Percentiles rank a stretch among this genome's conserved stretches.
Conservation (phyloP, 2,888 invertebrate species). For the Melitaea athalia region DNA sequence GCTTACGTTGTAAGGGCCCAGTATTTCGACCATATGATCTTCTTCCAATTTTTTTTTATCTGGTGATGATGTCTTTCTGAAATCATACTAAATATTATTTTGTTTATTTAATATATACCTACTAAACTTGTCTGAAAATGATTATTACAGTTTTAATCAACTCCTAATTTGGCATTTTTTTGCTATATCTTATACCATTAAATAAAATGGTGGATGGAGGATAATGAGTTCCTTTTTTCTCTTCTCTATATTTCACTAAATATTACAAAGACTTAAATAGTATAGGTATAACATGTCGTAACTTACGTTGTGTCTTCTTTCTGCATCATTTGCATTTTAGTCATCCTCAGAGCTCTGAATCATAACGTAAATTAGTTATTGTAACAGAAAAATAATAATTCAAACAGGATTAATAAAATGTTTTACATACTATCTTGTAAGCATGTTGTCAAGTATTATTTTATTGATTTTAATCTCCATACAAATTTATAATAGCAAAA, state of each 20-base stretch:
- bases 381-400: not conserved
- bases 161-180: no score
- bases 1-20: constrained; percentile 50
- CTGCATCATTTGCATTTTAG: constrained; percentile 40
- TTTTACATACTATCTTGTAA: no score
- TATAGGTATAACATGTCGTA: not conserved
- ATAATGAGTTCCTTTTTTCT: no score
- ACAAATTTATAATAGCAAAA: no score
- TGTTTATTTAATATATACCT: not conserved
- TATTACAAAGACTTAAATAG: no score
- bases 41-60: not conserved
- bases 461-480: no score
- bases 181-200: no score
- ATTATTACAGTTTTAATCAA: no score
- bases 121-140: not conserved
- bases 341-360: constrained; percentile 28
- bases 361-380: not conserved
- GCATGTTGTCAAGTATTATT: no score
- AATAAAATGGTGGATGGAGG: no score
- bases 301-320: constrained; percentile 33
- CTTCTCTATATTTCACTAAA: no score
- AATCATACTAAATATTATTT: not conserved
- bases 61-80: not conserved
- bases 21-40: not conserved
- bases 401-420: no score